A percentile compares a stretch with the other conserved stretches of the same genome.
Evolutionary conservation across 2,888 invertebrate genomes (phyloP).

Genomic region (Lithophane ornitopus): DNA sequence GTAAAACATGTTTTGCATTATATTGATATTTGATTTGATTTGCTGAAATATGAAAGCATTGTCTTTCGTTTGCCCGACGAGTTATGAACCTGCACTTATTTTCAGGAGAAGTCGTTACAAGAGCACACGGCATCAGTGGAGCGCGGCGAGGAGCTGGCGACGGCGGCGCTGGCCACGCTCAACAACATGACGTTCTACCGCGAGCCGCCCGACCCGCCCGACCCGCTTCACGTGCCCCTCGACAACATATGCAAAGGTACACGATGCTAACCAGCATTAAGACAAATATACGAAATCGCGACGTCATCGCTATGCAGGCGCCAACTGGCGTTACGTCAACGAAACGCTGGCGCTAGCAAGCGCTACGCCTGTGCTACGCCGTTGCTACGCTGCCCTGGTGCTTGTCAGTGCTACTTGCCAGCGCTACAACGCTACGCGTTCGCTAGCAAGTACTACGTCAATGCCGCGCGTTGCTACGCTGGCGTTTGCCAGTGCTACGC

Average conservation of each 20-base stretch:
- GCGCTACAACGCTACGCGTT: background rate
- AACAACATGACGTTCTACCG: slow-evolving; percentile 96
- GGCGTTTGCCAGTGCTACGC: background rate
- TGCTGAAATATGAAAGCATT: background rate
- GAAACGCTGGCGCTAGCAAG: background rate
- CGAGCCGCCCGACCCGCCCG: slow-evolving; percentile 84
- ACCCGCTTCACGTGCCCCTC: slow-evolving; percentile 93
- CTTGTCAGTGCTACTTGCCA: background rate
- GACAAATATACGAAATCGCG: background rate
- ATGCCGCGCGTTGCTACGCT: slow-evolving; percentile 8
- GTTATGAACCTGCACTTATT: background rate
- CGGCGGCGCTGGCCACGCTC: slow-evolving; percentile 95
- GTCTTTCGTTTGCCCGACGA: background rate
- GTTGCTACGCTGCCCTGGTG: background rate
- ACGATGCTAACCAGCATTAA: background rate
- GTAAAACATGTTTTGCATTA: background rate
- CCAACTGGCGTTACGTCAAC: background rate
- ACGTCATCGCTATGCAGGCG: background rate
- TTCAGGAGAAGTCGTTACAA: slow-evolving; percentile 64
- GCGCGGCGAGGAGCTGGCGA: slow-evolving; percentile 93
- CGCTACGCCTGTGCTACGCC: background rate
- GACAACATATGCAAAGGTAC: slow-evolving; percentile 92
- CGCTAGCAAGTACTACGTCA: background rate
- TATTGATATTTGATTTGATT: background rate
- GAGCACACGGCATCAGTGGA: slow-evolving; percentile 70